A percentile compares a stretch with the other conserved stretches of the same genome.
These are phyloP conservation scores for Ips typographus DNA, from an alignment of 1,140 invertebrate genomes.

Conservation along the genomic window DNA sequence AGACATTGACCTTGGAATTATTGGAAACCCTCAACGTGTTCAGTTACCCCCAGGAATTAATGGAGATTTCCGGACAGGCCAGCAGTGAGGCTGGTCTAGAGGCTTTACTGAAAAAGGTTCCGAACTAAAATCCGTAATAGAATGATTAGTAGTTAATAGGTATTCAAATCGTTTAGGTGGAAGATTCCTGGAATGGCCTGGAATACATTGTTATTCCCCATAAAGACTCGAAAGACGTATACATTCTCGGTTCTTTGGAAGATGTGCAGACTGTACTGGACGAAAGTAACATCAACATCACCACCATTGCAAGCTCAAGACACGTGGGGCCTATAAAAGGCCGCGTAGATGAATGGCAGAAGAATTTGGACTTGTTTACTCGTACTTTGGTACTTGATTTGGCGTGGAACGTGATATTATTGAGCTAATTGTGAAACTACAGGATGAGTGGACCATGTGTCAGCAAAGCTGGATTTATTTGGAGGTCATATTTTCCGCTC, in stretches of 20 bases:
- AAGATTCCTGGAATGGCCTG: slow-evolving; percentile 76
- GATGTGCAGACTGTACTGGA: slow-evolving; percentile 80
- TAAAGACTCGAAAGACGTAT: slow-evolving; percentile 79
- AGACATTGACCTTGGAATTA: slow-evolving; percentile 63
- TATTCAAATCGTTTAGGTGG: slow-evolving; percentile 61
- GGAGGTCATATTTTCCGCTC: slow-evolving; percentile 86
- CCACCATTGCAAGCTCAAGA: slow-evolving; percentile 80
- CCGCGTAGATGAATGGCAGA: slow-evolving; percentile 78
- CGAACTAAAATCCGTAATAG: slow-evolving; percentile 49
- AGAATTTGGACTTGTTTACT: slow-evolving; percentile 71
- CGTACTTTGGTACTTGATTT: slow-evolving; percentile 65
- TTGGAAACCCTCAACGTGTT: slow-evolving; percentile 75
- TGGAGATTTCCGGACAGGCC: slow-evolving; percentile 81
- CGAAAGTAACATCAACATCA: slow-evolving; percentile 83
- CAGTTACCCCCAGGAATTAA: slow-evolving; percentile 67
- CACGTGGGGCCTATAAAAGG: slow-evolving; percentile 80
- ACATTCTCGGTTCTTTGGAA: slow-evolving; percentile 77
- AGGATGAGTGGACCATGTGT: slow-evolving; percentile 83
- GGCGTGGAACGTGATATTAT: no score
- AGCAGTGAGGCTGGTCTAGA: slow-evolving; percentile 83
- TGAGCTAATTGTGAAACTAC: not conserved
- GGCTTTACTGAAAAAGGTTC: slow-evolving; percentile 67
- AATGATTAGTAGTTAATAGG: slow-evolving; percentile 43
- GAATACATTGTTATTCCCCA: slow-evolving; percentile 77
- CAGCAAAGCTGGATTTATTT: slow-evolving; percentile 86